phyloP scores from a whole-genome alignment of 37 sponge, comb jelly and placozoan species.

The Halisarca cf. caerulea region DNA sequence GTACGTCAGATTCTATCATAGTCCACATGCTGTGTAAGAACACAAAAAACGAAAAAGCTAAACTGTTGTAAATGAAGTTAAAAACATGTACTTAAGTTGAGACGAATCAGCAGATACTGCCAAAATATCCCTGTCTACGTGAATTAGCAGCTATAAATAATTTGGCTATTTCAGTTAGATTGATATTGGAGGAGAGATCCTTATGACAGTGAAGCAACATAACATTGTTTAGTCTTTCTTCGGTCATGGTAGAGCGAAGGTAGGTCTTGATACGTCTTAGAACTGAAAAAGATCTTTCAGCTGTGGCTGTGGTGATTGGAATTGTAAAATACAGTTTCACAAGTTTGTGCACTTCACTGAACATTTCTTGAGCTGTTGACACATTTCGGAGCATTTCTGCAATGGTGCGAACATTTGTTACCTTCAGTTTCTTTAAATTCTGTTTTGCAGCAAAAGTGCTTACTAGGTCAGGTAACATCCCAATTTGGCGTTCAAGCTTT shows the following conservation, averaged over 20 bases:
- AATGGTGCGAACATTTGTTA: background rate
- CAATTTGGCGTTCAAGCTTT: background rate
- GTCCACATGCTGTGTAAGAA: no score
- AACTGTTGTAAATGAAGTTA: no score
- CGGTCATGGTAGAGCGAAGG: conserved; percentile 57
- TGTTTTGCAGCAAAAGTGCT: background rate
- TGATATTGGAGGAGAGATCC: background rate
- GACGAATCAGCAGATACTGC: no score
- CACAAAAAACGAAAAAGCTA: no score
- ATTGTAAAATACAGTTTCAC: conserved; percentile 62
- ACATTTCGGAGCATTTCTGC: background rate
- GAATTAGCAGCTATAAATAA: background rate
- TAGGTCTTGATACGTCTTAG: conserved; percentile 50
- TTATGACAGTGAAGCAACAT: background rate
- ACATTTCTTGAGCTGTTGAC: conserved; percentile 30
- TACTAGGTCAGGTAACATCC: conserved; percentile 9
- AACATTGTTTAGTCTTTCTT: conserved; percentile 27
- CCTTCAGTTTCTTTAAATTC: background rate
- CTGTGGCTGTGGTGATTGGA: conserved; percentile 73
- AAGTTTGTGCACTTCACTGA: conserved; percentile 42
- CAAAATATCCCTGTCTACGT: background rate
- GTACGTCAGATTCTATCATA: no score
- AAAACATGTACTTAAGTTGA: no score
- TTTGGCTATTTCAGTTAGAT: background rate
- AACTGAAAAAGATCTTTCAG: conserved; percentile 62